Percentiles rank a stretch among this genome's conserved stretches.
These are phyloP conservation scores for Mormyrus hasselquistii DNA, from an alignment of 2,797 vertebrate genomes.

Conservation along the genomic window DNA sequence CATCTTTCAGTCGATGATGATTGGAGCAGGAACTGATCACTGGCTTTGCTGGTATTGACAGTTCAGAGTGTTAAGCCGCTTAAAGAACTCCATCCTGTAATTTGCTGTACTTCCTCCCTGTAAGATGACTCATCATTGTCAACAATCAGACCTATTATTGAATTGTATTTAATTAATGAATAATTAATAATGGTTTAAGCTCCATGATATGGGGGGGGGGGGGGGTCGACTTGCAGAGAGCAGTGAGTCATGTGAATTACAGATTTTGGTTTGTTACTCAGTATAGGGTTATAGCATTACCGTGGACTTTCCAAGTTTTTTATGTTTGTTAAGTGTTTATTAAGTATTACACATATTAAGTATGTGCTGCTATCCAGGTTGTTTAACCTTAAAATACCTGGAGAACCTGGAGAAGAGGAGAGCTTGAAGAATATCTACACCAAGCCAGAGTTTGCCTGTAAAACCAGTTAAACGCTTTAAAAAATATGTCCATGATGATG, in stretches of 20 bases:
- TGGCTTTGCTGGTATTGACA: not conserved
- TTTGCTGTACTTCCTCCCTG: not conserved
- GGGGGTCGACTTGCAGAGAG: not conserved
- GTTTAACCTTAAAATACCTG: not conserved
- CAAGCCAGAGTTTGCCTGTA: not conserved
- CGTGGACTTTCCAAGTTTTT: not conserved
- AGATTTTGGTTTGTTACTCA: not conserved
- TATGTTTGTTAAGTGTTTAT: not conserved
- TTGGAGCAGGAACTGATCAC: not conserved
- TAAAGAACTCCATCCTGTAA: not conserved
- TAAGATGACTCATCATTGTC: not conserved
- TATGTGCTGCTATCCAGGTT: not conserved
- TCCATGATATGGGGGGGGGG: not conserved
- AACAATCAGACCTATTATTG: not conserved
- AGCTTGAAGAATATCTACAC: not conserved
- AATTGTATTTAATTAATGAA: not conserved
- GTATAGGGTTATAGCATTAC: not conserved
- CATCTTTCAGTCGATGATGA: not conserved
- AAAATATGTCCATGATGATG: not conserved
- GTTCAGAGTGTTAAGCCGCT: not conserved
- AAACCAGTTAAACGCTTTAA: not conserved
- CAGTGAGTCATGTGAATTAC: not conserved
- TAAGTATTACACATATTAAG: not conserved
- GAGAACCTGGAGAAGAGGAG: not conserved
- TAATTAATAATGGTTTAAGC: not conserved